phyloP scores from a whole-genome alignment of 2,113 vertebrate species.

The Lota lota region DNA sequence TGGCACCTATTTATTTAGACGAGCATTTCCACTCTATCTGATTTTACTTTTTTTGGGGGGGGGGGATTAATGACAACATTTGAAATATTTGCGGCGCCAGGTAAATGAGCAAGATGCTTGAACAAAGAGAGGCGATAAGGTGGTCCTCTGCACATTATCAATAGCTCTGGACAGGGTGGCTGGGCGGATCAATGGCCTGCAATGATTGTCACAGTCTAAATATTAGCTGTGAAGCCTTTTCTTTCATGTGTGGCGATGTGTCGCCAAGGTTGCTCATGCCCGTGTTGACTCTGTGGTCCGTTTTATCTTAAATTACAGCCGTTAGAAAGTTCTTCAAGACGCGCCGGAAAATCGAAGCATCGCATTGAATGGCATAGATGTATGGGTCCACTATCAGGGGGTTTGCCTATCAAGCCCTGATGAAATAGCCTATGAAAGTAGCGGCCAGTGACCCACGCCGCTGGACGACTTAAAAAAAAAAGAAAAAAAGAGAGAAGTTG shows the following conservation, averaged over 20 bases:
- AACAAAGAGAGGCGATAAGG: neutral
- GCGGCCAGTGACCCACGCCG: neutral
- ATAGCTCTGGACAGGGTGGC: conserved; percentile 36
- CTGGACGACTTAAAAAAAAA: conserved; percentile 4
- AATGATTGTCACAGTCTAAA: conserved; percentile 77
- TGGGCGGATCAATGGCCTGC: conserved; percentile 75
- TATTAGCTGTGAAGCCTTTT: conserved; percentile 69
- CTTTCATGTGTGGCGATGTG: conserved; percentile 56
- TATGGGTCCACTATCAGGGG: neutral
- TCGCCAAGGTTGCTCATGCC: conserved; percentile 45
- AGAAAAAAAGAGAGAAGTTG: conserved; percentile 23
- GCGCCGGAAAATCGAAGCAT: conserved; percentile 8
- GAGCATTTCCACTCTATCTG: too few species aligned
- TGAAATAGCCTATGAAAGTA: neutral
- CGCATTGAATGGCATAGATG: neutral
- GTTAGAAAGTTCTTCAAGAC: conserved; percentile 55
- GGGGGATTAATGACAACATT: too few species aligned
- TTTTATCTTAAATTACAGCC: conserved; percentile 58
- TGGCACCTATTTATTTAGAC: too few species aligned
- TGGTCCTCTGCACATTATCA: conserved; percentile 30
- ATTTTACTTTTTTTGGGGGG: too few species aligned
- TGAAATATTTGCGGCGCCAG: neutral
- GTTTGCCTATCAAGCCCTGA: neutral
- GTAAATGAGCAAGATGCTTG: neutral
- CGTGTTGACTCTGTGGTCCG: conserved; percentile 46